Conservation (phyloP, 2,113 vertebrate genomes). For the Raja brachyura region DNA sequence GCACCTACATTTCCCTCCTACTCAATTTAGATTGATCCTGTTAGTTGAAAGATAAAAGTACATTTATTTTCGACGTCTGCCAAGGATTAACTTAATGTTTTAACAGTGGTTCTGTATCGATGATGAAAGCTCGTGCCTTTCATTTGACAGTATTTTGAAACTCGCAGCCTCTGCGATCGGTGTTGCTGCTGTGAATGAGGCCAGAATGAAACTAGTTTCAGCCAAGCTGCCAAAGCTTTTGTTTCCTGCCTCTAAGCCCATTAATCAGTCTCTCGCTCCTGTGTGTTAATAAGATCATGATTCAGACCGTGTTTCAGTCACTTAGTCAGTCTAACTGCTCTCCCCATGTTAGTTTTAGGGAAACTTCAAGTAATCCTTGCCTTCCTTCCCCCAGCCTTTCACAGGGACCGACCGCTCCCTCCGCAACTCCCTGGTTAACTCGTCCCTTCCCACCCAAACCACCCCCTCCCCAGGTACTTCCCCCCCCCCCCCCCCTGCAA, state of each 20-base stretch:
- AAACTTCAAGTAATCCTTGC: too few species aligned
- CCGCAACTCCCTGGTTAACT: too few species aligned
- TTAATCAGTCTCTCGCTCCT: background rate
- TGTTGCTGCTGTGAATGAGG: background rate
- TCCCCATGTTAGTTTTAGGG: background rate
- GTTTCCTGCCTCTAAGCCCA: background rate
- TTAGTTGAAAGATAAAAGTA: background rate
- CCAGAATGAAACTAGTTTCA: constrained; percentile 2
- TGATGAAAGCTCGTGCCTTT: background rate
- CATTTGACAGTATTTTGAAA: background rate
- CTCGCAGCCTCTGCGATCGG: background rate
- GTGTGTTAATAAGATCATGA: background rate
- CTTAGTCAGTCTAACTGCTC: background rate
- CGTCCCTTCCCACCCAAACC: too few species aligned
- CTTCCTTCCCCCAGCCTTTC: too few species aligned
- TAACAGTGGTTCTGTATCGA: background rate
- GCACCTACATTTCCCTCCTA: background rate
- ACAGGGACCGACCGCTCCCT: too few species aligned
- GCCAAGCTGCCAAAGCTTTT: background rate
- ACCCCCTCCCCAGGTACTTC: too few species aligned
- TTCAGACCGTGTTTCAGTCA: background rate
- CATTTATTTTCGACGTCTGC: background rate
- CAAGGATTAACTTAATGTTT: background rate
- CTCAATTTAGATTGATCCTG: background rate
- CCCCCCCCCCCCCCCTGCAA: too few species aligned